A percentile compares a stretch with the other conserved stretches of the same genome.
Conservation (phyloP, 2,113 vertebrate species). For the Rhinoderma darwinii region DNA sequence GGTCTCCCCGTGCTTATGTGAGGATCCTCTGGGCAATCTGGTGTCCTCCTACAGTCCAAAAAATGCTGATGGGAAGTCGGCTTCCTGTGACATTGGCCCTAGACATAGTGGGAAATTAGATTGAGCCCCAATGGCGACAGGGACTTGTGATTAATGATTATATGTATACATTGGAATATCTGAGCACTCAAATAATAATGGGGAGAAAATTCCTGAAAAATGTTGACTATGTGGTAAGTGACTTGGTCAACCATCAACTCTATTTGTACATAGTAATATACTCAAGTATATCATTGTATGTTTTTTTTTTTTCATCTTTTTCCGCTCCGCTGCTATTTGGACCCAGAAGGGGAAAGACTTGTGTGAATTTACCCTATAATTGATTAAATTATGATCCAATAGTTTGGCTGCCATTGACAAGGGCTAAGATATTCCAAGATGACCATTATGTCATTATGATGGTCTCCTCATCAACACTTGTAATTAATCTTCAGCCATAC, state of each 20-base stretch:
- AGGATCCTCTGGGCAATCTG: too few species aligned
- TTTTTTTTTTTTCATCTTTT: background rate
- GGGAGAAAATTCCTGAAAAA: background rate
- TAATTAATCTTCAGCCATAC: background rate
- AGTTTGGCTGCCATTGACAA: background rate
- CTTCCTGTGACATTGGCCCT: background rate
- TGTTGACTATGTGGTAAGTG: background rate
- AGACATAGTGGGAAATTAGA: background rate
- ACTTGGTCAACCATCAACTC: background rate
- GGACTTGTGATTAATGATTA: background rate
- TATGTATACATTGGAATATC: background rate
- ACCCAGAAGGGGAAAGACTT: background rate
- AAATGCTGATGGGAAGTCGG: background rate
- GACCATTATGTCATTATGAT: background rate
- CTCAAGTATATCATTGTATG: background rate
- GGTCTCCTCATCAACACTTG: background rate
- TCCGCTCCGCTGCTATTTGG: background rate
- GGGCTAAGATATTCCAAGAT: background rate
- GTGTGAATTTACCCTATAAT: background rate
- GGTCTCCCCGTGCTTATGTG: too few species aligned
- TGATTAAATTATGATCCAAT: background rate
- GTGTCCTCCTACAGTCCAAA: background rate
- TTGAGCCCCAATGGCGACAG: background rate
- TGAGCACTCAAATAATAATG: background rate
- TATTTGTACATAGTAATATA: too few species aligned